Percentiles rank a stretch among this genome's conserved stretches.
Conservation (phyloP, 1,140 invertebrate species). For the Drosophila nebulosa region DNA sequence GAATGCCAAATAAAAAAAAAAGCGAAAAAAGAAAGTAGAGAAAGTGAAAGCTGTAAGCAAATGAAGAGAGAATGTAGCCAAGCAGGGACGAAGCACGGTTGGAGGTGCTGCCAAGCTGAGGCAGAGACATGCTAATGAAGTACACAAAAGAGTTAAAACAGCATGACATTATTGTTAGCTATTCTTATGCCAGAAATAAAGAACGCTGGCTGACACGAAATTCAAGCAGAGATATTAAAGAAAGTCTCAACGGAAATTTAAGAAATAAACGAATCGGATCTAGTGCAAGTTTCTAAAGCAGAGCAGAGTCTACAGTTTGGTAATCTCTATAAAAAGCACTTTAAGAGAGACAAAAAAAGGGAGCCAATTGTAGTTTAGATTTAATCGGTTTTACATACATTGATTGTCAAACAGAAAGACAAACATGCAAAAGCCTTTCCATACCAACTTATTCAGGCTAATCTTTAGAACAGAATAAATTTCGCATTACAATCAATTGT, state of each 20-base stretch:
- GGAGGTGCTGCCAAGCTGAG: too few relatives aligned
- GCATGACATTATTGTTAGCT: slow-evolving; percentile 13
- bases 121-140: slow-evolving; percentile 42
- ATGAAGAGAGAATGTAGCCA: not conserved
- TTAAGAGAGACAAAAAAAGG: too few relatives aligned
- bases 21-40: not conserved
- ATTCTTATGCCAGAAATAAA: not conserved
- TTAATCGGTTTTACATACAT: too few relatives aligned
- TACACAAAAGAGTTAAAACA: slow-evolving; percentile 30
- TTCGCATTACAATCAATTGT: not conserved
- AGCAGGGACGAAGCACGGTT: too few relatives aligned
- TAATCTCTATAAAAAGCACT: too few relatives aligned
- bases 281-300: too few relatives aligned
- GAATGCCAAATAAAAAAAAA: slow-evolving; percentile 24
- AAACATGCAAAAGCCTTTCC: not conserved
- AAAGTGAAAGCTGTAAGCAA: not conserved
- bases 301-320: too few relatives aligned
- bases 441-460: not conserved
- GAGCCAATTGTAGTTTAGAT: too few relatives aligned
- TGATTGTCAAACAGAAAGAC: too few relatives aligned
- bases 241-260: too few relatives aligned
- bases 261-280: too few relatives aligned
- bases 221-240: not conserved
- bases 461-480: not conserved
- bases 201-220: too few relatives aligned